Base-by-base conservation (phyloP, 2,113 vertebrate species). In the Picathartes gymnocephalus region DNA sequence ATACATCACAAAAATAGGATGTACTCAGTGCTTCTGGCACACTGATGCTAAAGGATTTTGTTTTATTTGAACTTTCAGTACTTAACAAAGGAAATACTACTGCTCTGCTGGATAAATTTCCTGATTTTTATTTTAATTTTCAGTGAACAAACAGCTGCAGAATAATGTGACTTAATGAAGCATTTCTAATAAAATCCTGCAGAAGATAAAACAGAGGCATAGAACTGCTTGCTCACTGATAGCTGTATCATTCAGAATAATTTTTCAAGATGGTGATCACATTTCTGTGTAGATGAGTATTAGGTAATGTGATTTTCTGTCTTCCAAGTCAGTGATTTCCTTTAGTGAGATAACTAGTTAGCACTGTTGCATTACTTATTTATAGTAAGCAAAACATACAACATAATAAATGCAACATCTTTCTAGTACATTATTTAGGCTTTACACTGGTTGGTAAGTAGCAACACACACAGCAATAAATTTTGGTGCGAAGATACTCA, bases 111-210 rank as follows among this genome's bases (percentile, higher is more conserved):
- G 62, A 90, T 90, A 92, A 97, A 96, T 62, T 96, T 97, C 42
- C 78, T 93, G 81, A 47, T 93, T 97, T 97, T 96, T 93, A 92
- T 95, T 97, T 96, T 95, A 96, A 93, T 96, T 95, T 95, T 97
- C 93, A 96, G 54, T 91, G 96, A 98, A 95, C 80, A 97, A 97
- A 96, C 96, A 97, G 96, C 94, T 96, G 86, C 93, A 97, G 95
- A 97, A 95, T 97, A 97, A 97, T 92, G 74, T 7, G 74, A 95
- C 81, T 96, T 97, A 98, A 97, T 96, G 96, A 97, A 97, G 95
- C 90, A 92, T 96, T 96, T 90, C 95, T 97, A 97, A 96, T 96
- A 97, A 97, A 98, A 96, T 96, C 68, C 91, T 88, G 72, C 68
- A 96, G 72, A 96, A 97, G 92, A 95, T 91, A 97, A 96, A 97